phyloP scores from a whole-genome alignment of 2,888 invertebrate species.

The Troilus luridus region DNA sequence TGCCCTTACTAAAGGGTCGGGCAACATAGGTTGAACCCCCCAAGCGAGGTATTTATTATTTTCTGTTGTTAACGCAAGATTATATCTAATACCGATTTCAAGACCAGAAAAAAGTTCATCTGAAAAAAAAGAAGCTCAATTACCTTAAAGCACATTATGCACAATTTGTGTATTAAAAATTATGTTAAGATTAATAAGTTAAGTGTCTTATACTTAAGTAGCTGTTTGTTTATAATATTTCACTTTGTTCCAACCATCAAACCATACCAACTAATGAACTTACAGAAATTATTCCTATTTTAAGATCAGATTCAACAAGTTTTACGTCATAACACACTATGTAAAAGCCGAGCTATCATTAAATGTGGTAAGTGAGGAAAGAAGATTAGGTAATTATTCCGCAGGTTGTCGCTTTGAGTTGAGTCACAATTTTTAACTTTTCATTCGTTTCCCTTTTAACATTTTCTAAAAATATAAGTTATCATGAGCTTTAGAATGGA shows the following conservation, averaged over 20 bases:
- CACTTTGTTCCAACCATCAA: neutral
- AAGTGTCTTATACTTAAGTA: neutral
- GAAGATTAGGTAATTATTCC: neutral
- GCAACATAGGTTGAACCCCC: constrained; percentile 48
- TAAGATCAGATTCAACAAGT: neutral
- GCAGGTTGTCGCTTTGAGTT: too few species aligned
- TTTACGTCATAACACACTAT: neutral
- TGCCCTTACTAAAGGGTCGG: constrained; percentile 30
- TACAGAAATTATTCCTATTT: neutral
- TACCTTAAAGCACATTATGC: too few species aligned
- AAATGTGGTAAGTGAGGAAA: neutral
- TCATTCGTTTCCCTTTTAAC: too few species aligned
- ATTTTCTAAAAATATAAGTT: too few species aligned
- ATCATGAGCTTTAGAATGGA: too few species aligned
- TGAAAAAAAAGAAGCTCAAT: neutral
- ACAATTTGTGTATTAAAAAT: too few species aligned
- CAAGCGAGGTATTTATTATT: constrained; percentile 10
- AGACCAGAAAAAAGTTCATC: constrained; percentile 48
- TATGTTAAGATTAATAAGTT: neutral
- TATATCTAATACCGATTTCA: constrained; percentile 50
- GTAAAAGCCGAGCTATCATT: neutral
- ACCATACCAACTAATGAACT: neutral
- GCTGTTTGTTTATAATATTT: neutral
- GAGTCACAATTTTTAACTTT: too few species aligned
- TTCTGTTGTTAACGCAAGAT: constrained; percentile 15